phyloP scores from a whole-genome alignment of 2,113 vertebrate species.

The Ictidomys tridecemlineatus region DNA sequence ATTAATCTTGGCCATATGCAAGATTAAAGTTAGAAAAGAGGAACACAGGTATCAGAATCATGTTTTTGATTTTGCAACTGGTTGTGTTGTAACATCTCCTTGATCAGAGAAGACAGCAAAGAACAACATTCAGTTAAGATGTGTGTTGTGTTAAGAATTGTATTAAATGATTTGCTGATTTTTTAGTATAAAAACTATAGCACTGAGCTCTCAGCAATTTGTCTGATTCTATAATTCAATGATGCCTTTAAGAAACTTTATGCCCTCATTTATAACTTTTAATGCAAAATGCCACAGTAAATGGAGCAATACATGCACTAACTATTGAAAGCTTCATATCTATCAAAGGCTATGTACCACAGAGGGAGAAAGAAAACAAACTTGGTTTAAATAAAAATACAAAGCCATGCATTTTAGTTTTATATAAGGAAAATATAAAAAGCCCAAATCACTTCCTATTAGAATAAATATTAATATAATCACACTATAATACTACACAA shows the following conservation, averaged over 20 bases:
- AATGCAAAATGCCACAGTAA: slow-evolving; percentile 47
- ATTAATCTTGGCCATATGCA: background rate
- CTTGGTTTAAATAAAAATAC: background rate
- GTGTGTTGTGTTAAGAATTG: background rate
- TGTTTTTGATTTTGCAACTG: background rate
- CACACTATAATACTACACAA: background rate
- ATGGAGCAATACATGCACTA: background rate
- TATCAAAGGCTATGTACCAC: background rate
- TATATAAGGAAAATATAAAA: background rate
- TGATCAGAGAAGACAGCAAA: background rate
- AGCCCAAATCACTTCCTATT: background rate
- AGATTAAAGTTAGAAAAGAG: background rate
- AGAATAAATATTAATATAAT: background rate
- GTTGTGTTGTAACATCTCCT: background rate
- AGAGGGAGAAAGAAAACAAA: background rate
- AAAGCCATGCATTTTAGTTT: background rate
- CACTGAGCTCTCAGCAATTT: background rate
- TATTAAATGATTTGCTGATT: background rate
- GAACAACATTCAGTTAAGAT: background rate
- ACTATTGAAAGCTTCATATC: background rate
- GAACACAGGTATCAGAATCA: background rate
- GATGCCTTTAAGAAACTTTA: slow-evolving; percentile 50
- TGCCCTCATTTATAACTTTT: slow-evolving; percentile 55
- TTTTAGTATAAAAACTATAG: background rate
- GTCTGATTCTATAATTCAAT: slow-evolving; percentile 14